Conservation (phyloP, 2,888 invertebrate species). For the Antheraea assamensis region DNA sequence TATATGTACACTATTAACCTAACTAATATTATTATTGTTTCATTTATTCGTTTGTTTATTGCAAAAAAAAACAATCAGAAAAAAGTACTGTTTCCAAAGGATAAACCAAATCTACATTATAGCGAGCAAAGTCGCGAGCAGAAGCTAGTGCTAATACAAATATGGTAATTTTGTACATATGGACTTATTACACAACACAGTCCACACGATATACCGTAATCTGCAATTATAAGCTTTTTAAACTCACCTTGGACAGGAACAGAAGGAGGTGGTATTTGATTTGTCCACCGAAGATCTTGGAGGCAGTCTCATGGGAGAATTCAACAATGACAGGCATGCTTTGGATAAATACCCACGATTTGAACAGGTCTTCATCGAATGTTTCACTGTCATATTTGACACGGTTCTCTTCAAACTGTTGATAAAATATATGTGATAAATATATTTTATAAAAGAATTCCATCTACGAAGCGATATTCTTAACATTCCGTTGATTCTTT, state of each 20-base stretch:
- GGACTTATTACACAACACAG: neutral
- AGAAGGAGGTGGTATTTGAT: conserved; percentile 98
- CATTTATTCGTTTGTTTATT: too few relatives aligned
- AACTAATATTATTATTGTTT: too few relatives aligned
- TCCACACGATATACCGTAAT: neutral
- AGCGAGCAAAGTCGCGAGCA: too few relatives aligned
- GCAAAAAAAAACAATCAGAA: too few relatives aligned
- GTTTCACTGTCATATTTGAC: conserved; percentile 87
- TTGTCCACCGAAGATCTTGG: conserved; percentile 98
- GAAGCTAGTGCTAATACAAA: too few relatives aligned
- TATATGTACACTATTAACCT: too few relatives aligned
- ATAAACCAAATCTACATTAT: too few relatives aligned
- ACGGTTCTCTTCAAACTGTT: conserved; percentile 92
- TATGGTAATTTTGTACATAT: too few relatives aligned
- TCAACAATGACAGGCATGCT: conserved; percentile 96
- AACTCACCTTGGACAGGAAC: conserved; percentile 92
- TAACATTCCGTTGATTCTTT: too few relatives aligned
- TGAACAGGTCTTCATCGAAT: conserved; percentile 84
- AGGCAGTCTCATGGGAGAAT: conserved; percentile 98
- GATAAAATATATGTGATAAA: conserved; percentile 31
- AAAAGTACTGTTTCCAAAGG: too few relatives aligned
- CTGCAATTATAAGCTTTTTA: neutral
- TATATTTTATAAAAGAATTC: neutral
- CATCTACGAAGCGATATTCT: too few relatives aligned
- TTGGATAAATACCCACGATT: conserved; percentile 91